Conservation (phyloP, 2,888 invertebrate genomes). For the Hyles lineata region DNA sequence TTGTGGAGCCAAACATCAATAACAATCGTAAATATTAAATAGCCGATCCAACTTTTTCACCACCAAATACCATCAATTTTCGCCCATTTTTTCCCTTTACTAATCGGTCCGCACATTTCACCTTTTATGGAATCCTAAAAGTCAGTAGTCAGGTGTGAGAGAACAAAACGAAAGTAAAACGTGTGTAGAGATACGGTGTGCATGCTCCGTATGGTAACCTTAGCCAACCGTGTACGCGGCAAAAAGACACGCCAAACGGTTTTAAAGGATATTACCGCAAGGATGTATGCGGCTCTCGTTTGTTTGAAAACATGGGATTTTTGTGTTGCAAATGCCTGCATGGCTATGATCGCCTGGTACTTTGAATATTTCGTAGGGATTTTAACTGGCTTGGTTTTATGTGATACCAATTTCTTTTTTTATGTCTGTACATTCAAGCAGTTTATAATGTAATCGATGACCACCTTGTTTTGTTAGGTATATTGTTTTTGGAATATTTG, state of each 20-base stretch:
- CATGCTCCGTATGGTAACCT: neutral
- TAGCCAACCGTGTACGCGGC: constrained; percentile 9
- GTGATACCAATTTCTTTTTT: too few species aligned
- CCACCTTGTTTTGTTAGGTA: too few species aligned
- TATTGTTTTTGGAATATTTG: too few species aligned
- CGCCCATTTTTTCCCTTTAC: neutral
- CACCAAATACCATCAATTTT: neutral
- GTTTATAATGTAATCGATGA: too few species aligned
- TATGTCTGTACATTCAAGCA: too few species aligned
- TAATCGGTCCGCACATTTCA: neutral
- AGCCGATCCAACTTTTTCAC: neutral
- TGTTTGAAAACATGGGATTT: neutral
- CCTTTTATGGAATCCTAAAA: neutral
- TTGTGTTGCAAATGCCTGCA: neutral
- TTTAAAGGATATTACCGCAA: constrained; percentile 18
- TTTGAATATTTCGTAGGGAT: neutral
- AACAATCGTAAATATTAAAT: too few species aligned
- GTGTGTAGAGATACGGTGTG: constrained; percentile 19
- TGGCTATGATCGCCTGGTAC: neutral
- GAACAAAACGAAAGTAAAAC: constrained; percentile 10
- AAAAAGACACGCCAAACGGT: neutral
- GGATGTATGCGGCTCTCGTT: neutral
- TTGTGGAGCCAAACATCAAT: too few species aligned
- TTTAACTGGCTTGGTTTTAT: neutral
- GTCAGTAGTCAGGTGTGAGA: neutral